Conservation (phyloP, 2,113 vertebrate species). For the Athene cunicularia region DNA sequence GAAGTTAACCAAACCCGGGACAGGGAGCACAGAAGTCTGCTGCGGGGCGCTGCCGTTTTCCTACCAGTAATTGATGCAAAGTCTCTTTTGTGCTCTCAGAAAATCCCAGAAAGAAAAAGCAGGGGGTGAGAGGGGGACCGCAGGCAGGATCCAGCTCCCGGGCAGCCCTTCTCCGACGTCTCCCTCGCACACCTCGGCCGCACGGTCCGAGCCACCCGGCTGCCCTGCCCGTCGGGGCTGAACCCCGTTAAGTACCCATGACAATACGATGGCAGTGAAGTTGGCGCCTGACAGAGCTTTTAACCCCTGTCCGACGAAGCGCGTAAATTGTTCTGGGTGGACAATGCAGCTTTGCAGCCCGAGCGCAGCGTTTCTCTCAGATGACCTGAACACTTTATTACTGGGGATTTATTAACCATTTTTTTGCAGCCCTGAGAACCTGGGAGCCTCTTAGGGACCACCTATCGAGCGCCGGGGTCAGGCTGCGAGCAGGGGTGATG, state of each 20-base stretch:
- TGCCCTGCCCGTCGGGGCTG: background rate
- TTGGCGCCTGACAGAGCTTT: background rate
- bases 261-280: background rate
- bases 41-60: background rate
- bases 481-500: background rate
- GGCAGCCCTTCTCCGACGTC: background rate
- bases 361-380: background rate
- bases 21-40: background rate
- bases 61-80: conserved; percentile 59
- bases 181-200: background rate
- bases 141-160: background rate
- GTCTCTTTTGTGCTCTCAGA: conserved; percentile 49
- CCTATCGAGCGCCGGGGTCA: conserved; percentile 26
- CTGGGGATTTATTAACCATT: conserved; percentile 38
- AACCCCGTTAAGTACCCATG: background rate
- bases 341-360: conserved; percentile 2
- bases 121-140: background rate
- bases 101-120: conserved; percentile 28
- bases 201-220: background rate
- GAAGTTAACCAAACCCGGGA: conserved; percentile 46
- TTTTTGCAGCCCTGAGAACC: conserved; percentile 9
- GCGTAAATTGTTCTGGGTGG: background rate
- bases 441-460: conserved; percentile 47
- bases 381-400: conserved; percentile 36
- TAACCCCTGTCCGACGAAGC: conserved; percentile 28